Conservation (phyloP, 2,888 invertebrate genomes). For the Linnaemya tessellans region DNA sequence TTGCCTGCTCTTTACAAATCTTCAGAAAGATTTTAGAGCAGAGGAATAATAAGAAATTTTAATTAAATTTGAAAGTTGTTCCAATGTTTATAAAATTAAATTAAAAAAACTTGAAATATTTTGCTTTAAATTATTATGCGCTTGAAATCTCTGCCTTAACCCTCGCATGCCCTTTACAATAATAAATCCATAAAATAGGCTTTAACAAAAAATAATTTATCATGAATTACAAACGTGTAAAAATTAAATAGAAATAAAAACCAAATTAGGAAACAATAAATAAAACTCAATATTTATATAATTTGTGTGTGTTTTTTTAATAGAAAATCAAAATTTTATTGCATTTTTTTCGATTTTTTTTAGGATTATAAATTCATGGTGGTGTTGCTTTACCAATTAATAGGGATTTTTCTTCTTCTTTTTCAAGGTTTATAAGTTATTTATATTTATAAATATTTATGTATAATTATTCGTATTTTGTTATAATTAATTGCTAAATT, state of each 20-base stretch:
- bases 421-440: conserved; percentile 45
- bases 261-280: conserved; percentile 41
- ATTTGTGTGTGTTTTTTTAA: conserved; percentile 74
- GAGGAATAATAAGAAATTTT: too few relatives aligned
- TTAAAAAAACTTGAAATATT: not conserved
- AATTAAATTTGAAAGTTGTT: too few relatives aligned
- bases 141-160: conserved; percentile 12
- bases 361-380: conserved; percentile 72
- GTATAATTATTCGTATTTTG: conserved; percentile 14
- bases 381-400: conserved; percentile 45
- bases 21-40: too few relatives aligned
- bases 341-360: conserved; percentile 68
- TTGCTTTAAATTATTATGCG: not conserved
- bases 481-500: conserved; percentile 54
- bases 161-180: not conserved
- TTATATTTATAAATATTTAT: conserved; percentile 54
- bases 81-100: too few relatives aligned
- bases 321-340: conserved; percentile 65
- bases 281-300: conserved; percentile 64
- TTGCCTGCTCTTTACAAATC: too few relatives aligned
- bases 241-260: not conserved
- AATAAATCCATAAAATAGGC: too few relatives aligned
- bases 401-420: conserved; percentile 54
- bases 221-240: not conserved
- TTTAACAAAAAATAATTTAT: not conserved